These are phyloP conservation scores for Trissolcus basalis DNA, from an alignment of 1,140 invertebrate genomes.

Conservation along the genomic window DNA sequence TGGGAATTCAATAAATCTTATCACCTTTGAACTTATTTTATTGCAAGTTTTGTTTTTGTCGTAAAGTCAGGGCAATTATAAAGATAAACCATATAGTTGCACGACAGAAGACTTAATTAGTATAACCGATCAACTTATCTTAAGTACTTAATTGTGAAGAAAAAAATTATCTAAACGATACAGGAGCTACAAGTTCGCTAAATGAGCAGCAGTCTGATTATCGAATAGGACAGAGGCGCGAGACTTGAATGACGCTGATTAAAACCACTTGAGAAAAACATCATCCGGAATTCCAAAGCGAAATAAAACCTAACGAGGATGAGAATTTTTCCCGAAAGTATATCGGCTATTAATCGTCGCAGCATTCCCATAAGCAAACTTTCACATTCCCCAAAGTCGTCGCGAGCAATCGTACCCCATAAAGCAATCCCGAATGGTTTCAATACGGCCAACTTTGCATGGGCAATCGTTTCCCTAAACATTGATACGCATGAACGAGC, in stretches of 20 bases:
- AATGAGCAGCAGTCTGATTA: background rate
- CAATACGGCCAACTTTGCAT: conserved; percentile 34
- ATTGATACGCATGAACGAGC: conserved; percentile 55
- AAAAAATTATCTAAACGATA: too few relatives aligned
- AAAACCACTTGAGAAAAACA: too few relatives aligned
- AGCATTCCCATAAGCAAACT: conserved; percentile 55
- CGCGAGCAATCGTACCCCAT: conserved; percentile 31
- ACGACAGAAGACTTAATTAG: conserved; percentile 18
- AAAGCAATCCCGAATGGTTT: conserved; percentile 41
- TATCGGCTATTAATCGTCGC: conserved; percentile 48
- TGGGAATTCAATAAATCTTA: too few relatives aligned
- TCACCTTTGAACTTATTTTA: too few relatives aligned
- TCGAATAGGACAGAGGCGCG: background rate
- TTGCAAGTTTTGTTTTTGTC: background rate
- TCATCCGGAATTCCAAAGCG: too few relatives aligned
- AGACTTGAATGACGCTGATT: background rate
- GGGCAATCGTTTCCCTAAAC: conserved; percentile 56
- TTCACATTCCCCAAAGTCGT: conserved; percentile 54
- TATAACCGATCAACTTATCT: conserved; percentile 30
- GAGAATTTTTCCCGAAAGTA: conserved; percentile 28
- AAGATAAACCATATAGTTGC: background rate
- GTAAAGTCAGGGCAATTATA: background rate
- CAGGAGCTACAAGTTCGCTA: background rate
- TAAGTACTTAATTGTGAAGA: conserved; percentile 31
- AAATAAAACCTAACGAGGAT: too few relatives aligned